Evolutionary conservation across 2,797 vertebrate genomes (phyloP), one percentile per base, ranked within the genome.

Genomic region (Alcedo quadribrachys): DNA sequence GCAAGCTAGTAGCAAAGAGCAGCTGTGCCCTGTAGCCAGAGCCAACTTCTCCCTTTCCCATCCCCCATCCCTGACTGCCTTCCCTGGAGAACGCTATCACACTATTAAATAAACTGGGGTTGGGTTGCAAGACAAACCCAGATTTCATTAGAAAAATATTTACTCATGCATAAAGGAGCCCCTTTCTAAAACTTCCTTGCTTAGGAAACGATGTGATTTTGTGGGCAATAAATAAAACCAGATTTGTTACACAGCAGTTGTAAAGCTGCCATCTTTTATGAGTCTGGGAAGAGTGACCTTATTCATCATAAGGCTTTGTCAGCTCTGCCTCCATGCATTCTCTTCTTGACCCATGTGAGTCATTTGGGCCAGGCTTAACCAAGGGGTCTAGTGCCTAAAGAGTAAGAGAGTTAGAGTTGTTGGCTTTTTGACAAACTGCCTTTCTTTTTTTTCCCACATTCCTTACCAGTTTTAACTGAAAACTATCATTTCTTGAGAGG

Each of bases 1-100:
- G 75, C 68, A 85, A 81, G 51, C 92, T 69, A 93, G 75, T 87
- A 93, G 94, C 86, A 83, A 89, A 81, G 86, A 94, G 90, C 96
- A 96, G 96, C 95, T 96, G 95, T 18, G 18, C 25, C 21, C 33
- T 18, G 58, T 85, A 88, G 67, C 73, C 40, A 88, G 83, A 82
- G 90, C 94, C 92, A 96, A 54, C 51, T 92, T 86, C 45, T 90
- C 40, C 35, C 54, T 54, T 70, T 86, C 73, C 81, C 83, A 61
- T 55, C 82, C 87, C 74, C 90, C 86, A 16, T 68, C 93, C 77
- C 61, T 84, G 50, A 68, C 57, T 70, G 75, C 61, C 83, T 92
- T 94, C 71, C 55, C 79, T 50, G 58, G 68, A 87, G 93, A 92
- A 90, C 81, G 78, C 86, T 75, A 46, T 94, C 84, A 63, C 50